A percentile compares a stretch with the other conserved stretches of the same genome.
These are phyloP conservation scores for Adineta ricciae DNA, from an alignment of 2,888 invertebrate species.

Conservation along the genomic window DNA sequence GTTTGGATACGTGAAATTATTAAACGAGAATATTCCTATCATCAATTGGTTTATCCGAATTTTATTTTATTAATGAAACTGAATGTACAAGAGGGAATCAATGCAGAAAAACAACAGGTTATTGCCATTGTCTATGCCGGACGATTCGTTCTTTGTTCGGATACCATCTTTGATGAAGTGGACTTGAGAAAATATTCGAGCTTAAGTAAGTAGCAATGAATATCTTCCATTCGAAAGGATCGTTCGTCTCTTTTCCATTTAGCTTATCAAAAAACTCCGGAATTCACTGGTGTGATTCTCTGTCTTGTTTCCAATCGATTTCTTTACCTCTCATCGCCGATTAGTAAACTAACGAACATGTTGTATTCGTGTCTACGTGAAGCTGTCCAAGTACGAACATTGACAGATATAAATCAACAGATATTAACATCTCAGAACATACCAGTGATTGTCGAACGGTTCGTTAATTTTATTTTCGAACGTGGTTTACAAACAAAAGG, in stretches of 20 bases:
- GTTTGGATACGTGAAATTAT: background rate
- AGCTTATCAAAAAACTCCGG: background rate
- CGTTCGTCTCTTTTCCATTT: no score
- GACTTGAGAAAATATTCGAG: background rate
- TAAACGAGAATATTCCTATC: background rate
- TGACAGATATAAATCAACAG: background rate
- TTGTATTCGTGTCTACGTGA: background rate
- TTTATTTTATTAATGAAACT: conserved; percentile 7
- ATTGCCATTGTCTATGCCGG: background rate
- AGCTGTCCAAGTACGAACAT: background rate
- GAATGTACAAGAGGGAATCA: background rate
- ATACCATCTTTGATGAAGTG: background rate
- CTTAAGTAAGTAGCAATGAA: background rate
- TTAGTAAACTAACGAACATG: background rate
- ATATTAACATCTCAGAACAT: background rate
- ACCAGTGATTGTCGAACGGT: background rate
- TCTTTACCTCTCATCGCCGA: background rate
- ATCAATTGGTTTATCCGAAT: background rate
- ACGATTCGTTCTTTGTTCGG: background rate
- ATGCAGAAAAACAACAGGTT: conserved; percentile 1
- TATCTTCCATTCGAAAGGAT: no score
- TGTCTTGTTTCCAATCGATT: background rate
- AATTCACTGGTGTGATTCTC: background rate
- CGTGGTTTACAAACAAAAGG: background rate
- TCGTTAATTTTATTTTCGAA: background rate